A percentile compares a stretch with the other conserved stretches of the same genome.
Evolutionary conservation across 2,113 vertebrate genomes (phyloP).

Genomic region (Athene noctua): DNA sequence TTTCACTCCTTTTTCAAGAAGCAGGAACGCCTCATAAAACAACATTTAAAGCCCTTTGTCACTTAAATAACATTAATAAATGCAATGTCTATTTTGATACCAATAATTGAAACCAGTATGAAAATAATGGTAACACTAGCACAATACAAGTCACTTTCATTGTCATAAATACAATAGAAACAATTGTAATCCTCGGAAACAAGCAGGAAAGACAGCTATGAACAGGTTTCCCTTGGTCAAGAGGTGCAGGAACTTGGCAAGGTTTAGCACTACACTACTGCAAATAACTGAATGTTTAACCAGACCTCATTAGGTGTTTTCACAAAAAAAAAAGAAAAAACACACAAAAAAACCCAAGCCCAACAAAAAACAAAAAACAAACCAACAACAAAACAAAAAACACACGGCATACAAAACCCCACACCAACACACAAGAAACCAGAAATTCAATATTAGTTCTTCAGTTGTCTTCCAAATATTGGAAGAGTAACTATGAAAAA

Average conservation of each 20-base stretch:
- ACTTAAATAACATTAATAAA: neutral
- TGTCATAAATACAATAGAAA: neutral
- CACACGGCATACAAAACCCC: neutral
- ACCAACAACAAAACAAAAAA: neutral
- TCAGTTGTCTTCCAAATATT: neutral
- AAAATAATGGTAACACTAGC: neutral
- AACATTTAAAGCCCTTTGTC: neutral
- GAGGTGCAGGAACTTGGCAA: neutral
- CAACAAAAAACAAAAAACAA: neutral
- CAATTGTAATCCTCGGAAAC: neutral
- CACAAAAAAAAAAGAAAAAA: neutral
- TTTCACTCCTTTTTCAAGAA: neutral
- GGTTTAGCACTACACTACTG: neutral
- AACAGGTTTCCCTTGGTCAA: neutral
- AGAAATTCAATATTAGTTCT: neutral
- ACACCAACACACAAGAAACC: neutral
- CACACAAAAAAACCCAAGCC: neutral
- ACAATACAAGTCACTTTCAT: neutral
- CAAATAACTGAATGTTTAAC: neutral
- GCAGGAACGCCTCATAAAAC: neutral
- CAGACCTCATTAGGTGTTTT: neutral
- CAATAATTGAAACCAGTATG: neutral
- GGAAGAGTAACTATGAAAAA: neutral
- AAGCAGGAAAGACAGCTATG: neutral
- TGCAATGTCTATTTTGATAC: neutral